Evolutionary conservation across 64 coral and sea anemone genomes (phyloP).

Genomic region (Actinia equina): DNA sequence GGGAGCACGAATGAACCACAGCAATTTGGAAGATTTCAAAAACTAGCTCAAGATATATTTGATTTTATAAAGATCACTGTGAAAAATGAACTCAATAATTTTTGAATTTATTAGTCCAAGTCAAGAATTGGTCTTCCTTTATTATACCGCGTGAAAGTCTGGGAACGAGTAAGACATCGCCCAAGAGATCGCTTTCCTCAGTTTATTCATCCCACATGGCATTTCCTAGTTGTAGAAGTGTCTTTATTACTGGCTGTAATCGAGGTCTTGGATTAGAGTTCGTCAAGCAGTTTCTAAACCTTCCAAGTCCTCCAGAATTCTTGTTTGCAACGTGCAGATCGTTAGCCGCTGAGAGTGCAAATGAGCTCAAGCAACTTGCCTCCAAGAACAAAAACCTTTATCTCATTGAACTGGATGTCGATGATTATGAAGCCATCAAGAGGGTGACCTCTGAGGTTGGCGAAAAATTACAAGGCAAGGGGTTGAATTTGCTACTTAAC

Average conservation of each 20-base stretch:
- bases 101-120: no score
- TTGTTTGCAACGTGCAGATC: conserved; percentile 69
- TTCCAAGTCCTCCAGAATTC: conserved; percentile 30
- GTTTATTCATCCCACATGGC: neutral
- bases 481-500: conserved; percentile 65
- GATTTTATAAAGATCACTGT: no score
- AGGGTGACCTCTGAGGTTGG: conserved; percentile 25
- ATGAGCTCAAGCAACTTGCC: conserved; percentile 42
- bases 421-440: conserved; percentile 11
- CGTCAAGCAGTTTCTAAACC: conserved; percentile 45
- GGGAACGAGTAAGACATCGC: no score
- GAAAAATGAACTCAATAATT: no score
- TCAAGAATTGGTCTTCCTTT: no score
- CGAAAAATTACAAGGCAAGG: conserved; percentile 7
- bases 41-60: no score
- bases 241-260: conserved; percentile 62
- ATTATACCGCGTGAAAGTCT: no score
- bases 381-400: conserved; percentile 36
- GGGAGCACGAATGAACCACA: no score
- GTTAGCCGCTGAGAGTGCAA: conserved; percentile 5
- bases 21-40: no score
- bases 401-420: conserved; percentile 48
- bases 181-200: neutral
- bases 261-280: conserved; percentile 72
- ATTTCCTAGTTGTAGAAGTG: neutral